A percentile compares a stretch with the other conserved stretches of the same genome.
Conservation (phyloP, 1,140 invertebrate species). For the Eumeta japonica region DNA sequence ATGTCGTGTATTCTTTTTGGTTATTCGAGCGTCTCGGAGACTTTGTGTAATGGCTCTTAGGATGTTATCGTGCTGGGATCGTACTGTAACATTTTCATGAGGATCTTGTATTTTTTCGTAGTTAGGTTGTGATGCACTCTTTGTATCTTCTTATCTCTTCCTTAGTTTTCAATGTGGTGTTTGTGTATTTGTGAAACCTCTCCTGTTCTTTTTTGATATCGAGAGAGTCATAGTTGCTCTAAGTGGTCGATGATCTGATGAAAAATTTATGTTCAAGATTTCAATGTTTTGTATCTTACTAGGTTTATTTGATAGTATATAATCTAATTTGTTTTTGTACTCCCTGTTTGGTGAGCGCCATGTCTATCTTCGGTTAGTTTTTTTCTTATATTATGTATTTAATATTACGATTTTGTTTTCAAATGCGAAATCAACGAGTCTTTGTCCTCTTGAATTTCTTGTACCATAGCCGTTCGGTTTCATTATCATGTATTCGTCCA, state of each 20-base stretch:
- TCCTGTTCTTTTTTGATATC: neutral
- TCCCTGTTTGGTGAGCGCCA: slow-evolving; percentile 10
- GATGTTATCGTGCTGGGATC: slow-evolving; percentile 12
- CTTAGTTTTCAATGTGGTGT: neutral
- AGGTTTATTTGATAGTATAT: slow-evolving; percentile 12
- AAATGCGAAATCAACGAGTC: slow-evolving; percentile 13
- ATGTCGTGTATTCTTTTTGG: neutral
- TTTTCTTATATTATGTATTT: slow-evolving; percentile 14
- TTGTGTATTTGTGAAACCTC: too few species aligned
- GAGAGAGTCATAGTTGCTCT: slow-evolving; percentile 12
- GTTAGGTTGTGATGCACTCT: slow-evolving; percentile 5
- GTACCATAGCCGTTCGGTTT: slow-evolving; percentile 11
- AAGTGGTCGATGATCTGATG: slow-evolving; percentile 14
- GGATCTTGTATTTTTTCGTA: slow-evolving; percentile 2
- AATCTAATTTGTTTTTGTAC: slow-evolving; percentile 18
- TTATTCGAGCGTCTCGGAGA: slow-evolving; percentile 4
- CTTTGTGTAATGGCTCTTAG: slow-evolving; percentile 6
- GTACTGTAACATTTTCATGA: too few species aligned
- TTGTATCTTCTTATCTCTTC: too few species aligned
- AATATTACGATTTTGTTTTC: slow-evolving; percentile 14
- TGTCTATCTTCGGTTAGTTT: slow-evolving; percentile 11
- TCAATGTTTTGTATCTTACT: slow-evolving; percentile 11
- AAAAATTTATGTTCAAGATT: slow-evolving; percentile 14
- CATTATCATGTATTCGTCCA: neutral
- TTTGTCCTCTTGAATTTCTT: slow-evolving; percentile 15